Evolutionary conservation across 1,140 invertebrate genomes (phyloP), one percentile per base, ranked within the genome.

Genomic region (Chlorops oryzae): DNA sequence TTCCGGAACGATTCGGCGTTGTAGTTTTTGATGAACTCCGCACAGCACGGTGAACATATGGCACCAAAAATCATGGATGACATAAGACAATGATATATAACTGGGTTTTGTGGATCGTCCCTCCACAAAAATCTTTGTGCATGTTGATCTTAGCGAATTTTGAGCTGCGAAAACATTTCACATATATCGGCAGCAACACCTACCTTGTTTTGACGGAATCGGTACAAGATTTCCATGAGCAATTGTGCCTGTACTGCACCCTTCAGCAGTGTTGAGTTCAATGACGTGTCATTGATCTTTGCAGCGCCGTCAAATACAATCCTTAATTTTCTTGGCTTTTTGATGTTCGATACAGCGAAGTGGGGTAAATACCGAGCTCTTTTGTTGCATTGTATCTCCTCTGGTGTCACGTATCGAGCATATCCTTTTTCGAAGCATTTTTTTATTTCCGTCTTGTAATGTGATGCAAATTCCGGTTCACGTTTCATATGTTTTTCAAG

Each of bases 91-190:
- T 17, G 10, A 1, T 54, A 12, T 3, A 39, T 43, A 2, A 50
- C 50, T 37, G 41, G 5, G 9, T 23, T 10, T 45, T 34, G 9
- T 23, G 10, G 22, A 15, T 13, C n/a, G 9, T 28, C 25, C 5
- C 13, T 10, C 42, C 25, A 45, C 17, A 45, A 13, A 45, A 45
- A 45, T 9, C 42, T 13, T 15, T 45, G 15, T 18, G 15, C n/a
- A 17, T 45, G 6, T 17, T 28, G 23, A 17, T 45, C 42, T 27
- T 50, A 7, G 1, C 55, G 41, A 2, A 73, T 57, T 47, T 57
- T 58, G 5, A 65, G 32, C 17, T 51, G 59, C 0, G 71, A 34
- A 22, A 73, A 74, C 71, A 73, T 74, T 7, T 73, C 72, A 9
- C 41, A n/a, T 1, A 73, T 69, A 45, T 70, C 61, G 6, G 50